phyloP scores from a whole-genome alignment of 2,888 invertebrate genomes.

The Athetis lepigone region DNA sequence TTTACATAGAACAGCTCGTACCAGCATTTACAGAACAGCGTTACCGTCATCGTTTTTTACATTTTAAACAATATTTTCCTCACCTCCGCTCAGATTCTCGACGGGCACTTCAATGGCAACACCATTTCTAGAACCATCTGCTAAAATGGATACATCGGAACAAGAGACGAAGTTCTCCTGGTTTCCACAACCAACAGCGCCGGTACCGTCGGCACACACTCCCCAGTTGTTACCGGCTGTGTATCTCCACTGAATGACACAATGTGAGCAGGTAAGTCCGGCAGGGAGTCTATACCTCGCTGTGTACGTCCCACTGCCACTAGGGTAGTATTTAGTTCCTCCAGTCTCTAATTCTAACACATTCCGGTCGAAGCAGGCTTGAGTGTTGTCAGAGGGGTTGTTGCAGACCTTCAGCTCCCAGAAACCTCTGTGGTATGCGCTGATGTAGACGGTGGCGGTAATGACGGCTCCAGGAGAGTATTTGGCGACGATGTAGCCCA shows the following conservation, averaged over 20 bases:
- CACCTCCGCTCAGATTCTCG: conserved; percentile 38
- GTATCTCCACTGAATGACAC: conserved; percentile 96
- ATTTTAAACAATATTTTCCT: conserved; percentile 30
- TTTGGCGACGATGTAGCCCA: conserved; percentile 93
- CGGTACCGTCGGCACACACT: conserved; percentile 92
- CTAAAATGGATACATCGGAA: conserved; percentile 93
- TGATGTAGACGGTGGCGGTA: conserved; percentile 93
- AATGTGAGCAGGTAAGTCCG: conserved; percentile 93
- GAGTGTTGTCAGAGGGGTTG: conserved; percentile 92
- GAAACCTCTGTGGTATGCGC: conserved; percentile 95
- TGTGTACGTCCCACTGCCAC: conserved; percentile 93
- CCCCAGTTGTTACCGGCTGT: conserved; percentile 96
- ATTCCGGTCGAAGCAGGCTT: conserved; percentile 94
- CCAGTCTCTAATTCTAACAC: conserved; percentile 90
- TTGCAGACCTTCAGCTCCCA: conserved; percentile 96
- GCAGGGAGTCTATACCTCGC: conserved; percentile 91
- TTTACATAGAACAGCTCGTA: background rate
- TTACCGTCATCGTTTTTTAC: conserved; percentile 15
- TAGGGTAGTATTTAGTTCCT: conserved; percentile 92
- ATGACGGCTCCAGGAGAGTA: conserved; percentile 92
- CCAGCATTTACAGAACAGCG: conserved; percentile 8
- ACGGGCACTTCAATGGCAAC: conserved; percentile 37
- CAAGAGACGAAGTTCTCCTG: conserved; percentile 96
- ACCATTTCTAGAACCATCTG: conserved; percentile 64
- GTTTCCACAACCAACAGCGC: conserved; percentile 95